Conservation (phyloP, 2,888 invertebrate genomes). For the Megalurothrips usitatus region DNA sequence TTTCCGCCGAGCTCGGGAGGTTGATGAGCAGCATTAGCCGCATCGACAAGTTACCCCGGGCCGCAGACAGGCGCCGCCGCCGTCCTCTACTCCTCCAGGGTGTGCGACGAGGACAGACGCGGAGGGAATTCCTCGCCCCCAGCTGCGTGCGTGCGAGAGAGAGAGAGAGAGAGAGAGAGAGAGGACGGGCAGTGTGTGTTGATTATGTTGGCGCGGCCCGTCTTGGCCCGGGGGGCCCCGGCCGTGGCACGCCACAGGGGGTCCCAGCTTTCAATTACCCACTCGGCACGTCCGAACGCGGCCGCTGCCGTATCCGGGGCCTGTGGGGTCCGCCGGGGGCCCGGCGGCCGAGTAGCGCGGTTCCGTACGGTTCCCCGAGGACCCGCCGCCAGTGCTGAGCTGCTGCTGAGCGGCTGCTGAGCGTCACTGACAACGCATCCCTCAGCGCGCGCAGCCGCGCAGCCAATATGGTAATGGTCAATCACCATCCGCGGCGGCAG, state of each 20-base stretch:
- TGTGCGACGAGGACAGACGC: too few species aligned
- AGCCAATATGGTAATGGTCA: neutral
- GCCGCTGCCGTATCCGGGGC: too few species aligned
- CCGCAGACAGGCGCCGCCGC: neutral
- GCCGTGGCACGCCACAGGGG: neutral
- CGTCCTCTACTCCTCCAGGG: neutral
- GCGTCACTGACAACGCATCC: too few species aligned
- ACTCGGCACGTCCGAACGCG: too few species aligned
- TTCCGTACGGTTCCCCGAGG: too few species aligned
- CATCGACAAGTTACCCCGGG: neutral
- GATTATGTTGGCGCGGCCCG: neutral
- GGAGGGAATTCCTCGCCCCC: too few species aligned
- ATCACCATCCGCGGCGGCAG: neutral
- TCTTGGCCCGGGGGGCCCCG: neutral
- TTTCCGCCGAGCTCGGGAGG: neutral
- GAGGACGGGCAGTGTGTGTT: neutral
- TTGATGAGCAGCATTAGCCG: neutral
- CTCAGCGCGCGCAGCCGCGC: too few species aligned
- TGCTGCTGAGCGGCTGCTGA: too few species aligned
- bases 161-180: neutral
- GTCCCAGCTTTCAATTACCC: constrained; percentile 4
- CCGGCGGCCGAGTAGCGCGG: too few species aligned
- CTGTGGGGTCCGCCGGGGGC: too few species aligned
- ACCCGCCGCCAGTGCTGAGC: too few species aligned
- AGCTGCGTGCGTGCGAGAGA: neutral